A percentile compares a stretch with the other conserved stretches of the same genome.
phyloP scores from a whole-genome alignment of 2,113 vertebrate species.

The Redunca redunca region DNA sequence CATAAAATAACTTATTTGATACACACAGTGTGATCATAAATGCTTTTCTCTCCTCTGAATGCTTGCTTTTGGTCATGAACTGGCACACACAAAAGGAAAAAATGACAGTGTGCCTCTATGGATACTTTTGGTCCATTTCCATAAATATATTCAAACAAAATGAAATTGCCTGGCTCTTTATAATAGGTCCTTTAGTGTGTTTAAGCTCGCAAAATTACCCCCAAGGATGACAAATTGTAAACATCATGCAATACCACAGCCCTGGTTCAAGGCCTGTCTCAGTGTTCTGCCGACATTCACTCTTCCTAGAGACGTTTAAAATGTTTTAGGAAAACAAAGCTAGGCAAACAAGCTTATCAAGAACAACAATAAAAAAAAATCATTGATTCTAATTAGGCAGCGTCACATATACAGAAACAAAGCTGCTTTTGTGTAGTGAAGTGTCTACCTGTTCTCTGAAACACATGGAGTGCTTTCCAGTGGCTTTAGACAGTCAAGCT shows the following conservation, averaged over 20 bases:
- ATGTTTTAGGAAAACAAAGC: constrained; percentile 76
- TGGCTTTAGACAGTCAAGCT: constrained; percentile 74
- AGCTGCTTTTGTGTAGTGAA: constrained; percentile 74
- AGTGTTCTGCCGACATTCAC: constrained; percentile 39
- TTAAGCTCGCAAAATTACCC: constrained; percentile 72
- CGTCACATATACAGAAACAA: constrained; percentile 77
- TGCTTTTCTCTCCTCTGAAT: constrained; percentile 65
- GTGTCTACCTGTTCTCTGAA: constrained; percentile 69
- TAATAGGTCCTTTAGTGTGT: constrained; percentile 66
- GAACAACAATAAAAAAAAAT: constrained; percentile 76
- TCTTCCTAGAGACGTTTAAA: constrained; percentile 75
- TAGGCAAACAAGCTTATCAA: constrained; percentile 82
- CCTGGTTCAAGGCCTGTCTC: constrained; percentile 70
- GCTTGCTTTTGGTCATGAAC: constrained; percentile 70
- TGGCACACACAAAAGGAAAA: constrained; percentile 73
- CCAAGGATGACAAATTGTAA: constrained; percentile 72
- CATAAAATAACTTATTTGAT: constrained; percentile 64
- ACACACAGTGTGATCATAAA: constrained; percentile 66
- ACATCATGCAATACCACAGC: constrained; percentile 61
- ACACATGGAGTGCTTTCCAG: constrained; percentile 71
- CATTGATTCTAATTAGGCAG: constrained; percentile 82
- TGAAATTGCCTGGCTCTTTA: constrained; percentile 66
- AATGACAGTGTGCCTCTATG: constrained; percentile 67
- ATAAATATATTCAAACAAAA: constrained; percentile 73
- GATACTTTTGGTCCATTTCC: constrained; percentile 72